Base-by-base conservation (phyloP, 2,797 vertebrate species). In the Urocyon cinereoargenteus region DNA sequence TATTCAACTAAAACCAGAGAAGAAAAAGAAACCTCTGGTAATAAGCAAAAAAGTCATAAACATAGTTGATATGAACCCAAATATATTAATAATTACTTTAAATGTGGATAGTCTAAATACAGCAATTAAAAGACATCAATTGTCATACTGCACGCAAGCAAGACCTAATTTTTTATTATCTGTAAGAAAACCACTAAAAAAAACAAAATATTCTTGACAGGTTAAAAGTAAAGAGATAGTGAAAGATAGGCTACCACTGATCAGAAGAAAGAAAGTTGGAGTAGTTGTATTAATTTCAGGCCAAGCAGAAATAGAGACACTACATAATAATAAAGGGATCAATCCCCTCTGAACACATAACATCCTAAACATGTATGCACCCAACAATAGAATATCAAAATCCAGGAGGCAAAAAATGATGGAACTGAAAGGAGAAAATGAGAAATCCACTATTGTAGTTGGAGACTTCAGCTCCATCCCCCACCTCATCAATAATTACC, bases 371-470 rank as follows among this genome's bases (percentile, higher is more conserved):
- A 82, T 40, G 28, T 62, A 75, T 45, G 59, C 3, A 88, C 40
- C 26, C 85, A 96, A 92, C 57, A 83, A 64, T 82, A 82, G 24
- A 45, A 90, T 16, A 83, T 62, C n/a, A 73, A 94, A 94, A 91
- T 53, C 90, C 28, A 82, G 21, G 82, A 85, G 49, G 62, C 72
- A 92, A 85, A 92, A 92, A 26, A 36, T 62, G 15, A 78, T 40
- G 86, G 36, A 83, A 87, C 15, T 64, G 24, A 72, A 90, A 96
- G 18, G 12, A 83, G 72, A 83, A 93, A 75, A 78, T 26, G 81
- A 94, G 73, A 92, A 96, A 91, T 72, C 6, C 18, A 81, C 55
- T 59, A 68, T 70, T 59, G 57, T 26, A 87, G n/a, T 22, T 95
- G 55, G 90, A 51, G 49, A 79, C 40, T 87, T 93, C 22, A 84